These are phyloP conservation scores for Listrodromus nycthemerus DNA, from an alignment of 2,888 invertebrate genomes.

Conservation along the genomic window DNA sequence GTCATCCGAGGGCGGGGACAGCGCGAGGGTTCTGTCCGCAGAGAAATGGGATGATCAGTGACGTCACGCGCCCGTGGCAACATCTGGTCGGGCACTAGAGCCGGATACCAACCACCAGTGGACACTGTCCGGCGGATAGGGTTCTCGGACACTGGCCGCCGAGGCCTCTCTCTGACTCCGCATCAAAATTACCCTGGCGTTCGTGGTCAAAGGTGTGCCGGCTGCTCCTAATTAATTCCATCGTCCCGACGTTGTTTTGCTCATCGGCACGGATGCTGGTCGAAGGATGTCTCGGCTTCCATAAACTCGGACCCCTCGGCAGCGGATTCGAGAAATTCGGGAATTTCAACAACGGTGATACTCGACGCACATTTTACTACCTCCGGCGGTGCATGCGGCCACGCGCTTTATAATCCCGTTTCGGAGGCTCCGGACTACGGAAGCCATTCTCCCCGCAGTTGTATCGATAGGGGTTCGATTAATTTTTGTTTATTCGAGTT, in stretches of 20 bases:
- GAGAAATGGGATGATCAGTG: constrained; percentile 83
- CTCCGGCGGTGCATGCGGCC: background rate
- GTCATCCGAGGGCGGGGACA: constrained; percentile 70
- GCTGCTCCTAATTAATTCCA: constrained; percentile 82
- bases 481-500: constrained; percentile 67
- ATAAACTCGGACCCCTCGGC: constrained; percentile 9
- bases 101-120: constrained; percentile 46
- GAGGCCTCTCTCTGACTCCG: constrained; percentile 77
- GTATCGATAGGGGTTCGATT: constrained; percentile 66
- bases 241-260: constrained; percentile 65
- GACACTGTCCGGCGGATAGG: constrained; percentile 72
- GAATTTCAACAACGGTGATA: constrained; percentile 36
- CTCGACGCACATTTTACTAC: background rate
- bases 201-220: constrained; percentile 72
- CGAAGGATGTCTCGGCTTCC: constrained; percentile 18
- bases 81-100: constrained; percentile 79
- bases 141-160: constrained; percentile 77
- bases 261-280: constrained; percentile 28
- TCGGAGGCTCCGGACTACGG: background rate
- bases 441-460: constrained; percentile 7
- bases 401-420: constrained; percentile 46
- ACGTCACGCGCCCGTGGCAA: constrained; percentile 84
- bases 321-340: background rate
- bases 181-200: constrained; percentile 81
- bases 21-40: constrained; percentile 43